Evolutionary conservation across 2,888 invertebrate species (phyloP).

Genomic region (Agonopterix alstromeriana): DNA sequence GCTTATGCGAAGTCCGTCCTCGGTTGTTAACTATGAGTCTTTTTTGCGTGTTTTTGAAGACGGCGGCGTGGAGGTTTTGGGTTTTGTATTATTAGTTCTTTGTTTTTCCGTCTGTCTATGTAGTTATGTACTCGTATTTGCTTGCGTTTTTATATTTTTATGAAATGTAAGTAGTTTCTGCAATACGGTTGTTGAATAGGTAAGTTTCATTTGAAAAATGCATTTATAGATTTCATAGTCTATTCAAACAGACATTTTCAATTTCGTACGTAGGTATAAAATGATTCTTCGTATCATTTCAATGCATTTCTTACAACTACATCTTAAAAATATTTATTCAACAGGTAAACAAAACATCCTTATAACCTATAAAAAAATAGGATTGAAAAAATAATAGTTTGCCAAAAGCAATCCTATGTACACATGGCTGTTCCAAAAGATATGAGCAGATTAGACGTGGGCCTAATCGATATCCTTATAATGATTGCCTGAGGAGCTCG

Average conservation of each 20-base stretch:
- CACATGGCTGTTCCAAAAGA: conserved; percentile 62
- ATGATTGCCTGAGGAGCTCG: conserved; percentile 77
- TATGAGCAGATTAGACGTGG: conserved; percentile 72
- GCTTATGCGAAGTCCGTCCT: conserved; percentile 70
- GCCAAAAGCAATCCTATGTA: conserved; percentile 48
- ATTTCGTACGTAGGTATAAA: too few species aligned
- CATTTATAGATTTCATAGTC: too few species aligned
- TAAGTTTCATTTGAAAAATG: too few species aligned
- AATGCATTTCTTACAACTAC: too few species aligned
- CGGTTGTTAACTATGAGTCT: conserved; percentile 66
- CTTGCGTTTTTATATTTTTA: conserved; percentile 17
- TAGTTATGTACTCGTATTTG: neutral
- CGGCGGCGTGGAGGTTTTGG: conserved; percentile 12
- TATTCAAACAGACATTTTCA: too few species aligned
- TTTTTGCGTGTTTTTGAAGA: conserved; percentile 26
- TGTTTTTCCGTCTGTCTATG: neutral
- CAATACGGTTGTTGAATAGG: too few species aligned
- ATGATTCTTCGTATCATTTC: too few species aligned
- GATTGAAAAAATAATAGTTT: conserved; percentile 17
- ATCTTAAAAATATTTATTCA: neutral
- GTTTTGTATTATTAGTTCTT: neutral
- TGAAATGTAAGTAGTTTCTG: too few species aligned
- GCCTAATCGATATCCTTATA: conserved; percentile 77
- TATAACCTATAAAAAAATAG: neutral
- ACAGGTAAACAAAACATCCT: neutral